phyloP scores from a whole-genome alignment of 2,113 vertebrate species.

The Riparia riparia region DNA sequence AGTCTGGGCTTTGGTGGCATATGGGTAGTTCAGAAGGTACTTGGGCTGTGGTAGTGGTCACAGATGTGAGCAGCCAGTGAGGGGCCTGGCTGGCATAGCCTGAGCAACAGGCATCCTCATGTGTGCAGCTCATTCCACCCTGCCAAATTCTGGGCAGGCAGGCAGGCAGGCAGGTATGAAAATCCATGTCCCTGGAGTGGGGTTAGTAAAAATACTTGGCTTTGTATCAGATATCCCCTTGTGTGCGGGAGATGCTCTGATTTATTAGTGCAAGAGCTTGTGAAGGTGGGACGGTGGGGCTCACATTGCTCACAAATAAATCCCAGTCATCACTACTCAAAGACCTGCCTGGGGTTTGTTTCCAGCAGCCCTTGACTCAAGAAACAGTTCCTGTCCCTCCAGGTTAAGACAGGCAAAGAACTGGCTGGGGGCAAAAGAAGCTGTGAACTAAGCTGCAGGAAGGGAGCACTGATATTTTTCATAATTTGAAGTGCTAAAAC shows the following conservation, averaged over 20 bases:
- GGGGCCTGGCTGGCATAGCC: background rate
- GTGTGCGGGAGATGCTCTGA: background rate
- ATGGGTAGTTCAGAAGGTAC: accelerated
- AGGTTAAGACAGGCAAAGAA: background rate
- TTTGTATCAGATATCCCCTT: background rate
- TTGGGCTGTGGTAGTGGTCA: background rate
- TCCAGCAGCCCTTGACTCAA: constrained; percentile 18
- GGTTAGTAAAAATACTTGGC: background rate
- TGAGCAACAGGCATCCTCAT: background rate
- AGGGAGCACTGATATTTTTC: constrained; percentile 34
- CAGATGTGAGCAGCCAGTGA: accelerated
- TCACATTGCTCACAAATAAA: background rate
- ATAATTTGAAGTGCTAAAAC: constrained; percentile 49
- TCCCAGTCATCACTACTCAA: background rate
- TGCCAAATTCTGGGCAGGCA: background rate
- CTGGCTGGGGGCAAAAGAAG: background rate
- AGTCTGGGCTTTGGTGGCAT: background rate
- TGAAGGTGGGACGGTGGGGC: background rate
- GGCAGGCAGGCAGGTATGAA: background rate
- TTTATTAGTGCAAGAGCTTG: background rate
- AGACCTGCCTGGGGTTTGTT: constrained; percentile 4
- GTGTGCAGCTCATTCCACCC: background rate
- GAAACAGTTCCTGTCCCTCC: background rate
- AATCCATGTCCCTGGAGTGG: background rate
- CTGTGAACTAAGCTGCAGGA: background rate